Percentiles rank a stretch among this genome's conserved stretches.
These are phyloP conservation scores for Artemisiospiza belli DNA, from an alignment of 2,113 vertebrate genomes.

Conservation along the genomic window DNA sequence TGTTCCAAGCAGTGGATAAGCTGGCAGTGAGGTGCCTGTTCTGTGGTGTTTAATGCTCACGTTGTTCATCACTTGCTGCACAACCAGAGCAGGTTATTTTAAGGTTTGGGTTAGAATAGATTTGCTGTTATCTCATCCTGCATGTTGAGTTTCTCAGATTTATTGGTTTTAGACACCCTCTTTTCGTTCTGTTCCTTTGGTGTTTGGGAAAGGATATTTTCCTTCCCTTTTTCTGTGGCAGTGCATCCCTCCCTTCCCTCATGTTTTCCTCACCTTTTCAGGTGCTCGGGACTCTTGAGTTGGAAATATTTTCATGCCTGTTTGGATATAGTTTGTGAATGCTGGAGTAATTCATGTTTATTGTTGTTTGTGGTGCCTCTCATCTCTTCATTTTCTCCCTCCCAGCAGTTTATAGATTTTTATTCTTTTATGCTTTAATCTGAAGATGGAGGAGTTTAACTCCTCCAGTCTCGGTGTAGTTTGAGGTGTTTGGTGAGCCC, in stretches of 20 bases:
- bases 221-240: not conserved
- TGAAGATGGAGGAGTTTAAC: not conserved
- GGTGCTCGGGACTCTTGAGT: not conserved
- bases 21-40: not conserved
- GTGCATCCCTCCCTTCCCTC: not conserved
- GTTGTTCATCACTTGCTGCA: not conserved
- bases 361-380: not conserved
- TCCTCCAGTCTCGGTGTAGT: accelerated
- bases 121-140: not conserved
- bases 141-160: not conserved
- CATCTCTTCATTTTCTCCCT: not conserved
- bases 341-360: not conserved
- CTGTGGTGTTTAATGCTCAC: not conserved
- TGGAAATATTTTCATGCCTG: not conserved
- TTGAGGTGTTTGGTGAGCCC: not conserved
- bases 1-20: not conserved
- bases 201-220: not conserved
- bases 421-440: not conserved
- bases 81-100: not conserved
- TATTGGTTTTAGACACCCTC: not conserved
- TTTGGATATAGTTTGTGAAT: not conserved
- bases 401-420: not conserved
- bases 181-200: not conserved
- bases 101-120: not conserved
- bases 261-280: not conserved